These are phyloP conservation scores for Harpagifer antarcticus DNA, from an alignment of 2,797 vertebrate genomes.

Conservation along the genomic window DNA sequence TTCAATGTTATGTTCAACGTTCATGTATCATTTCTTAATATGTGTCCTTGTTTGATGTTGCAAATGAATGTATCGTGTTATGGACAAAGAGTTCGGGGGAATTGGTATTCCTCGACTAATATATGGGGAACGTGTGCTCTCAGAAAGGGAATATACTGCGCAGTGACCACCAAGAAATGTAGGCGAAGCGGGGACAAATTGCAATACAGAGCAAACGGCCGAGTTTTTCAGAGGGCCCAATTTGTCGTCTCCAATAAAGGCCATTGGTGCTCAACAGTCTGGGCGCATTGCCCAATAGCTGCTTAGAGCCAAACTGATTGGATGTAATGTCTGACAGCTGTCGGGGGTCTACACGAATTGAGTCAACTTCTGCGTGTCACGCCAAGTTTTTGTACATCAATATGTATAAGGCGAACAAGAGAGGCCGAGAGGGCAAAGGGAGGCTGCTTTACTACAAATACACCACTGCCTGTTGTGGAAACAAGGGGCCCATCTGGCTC, in stretches of 20 bases:
- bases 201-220: slow-evolving; percentile 57
- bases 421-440: slow-evolving; percentile 54
- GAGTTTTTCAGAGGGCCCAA: slow-evolving; percentile 75
- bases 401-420: slow-evolving; percentile 70
- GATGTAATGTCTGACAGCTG: slow-evolving; percentile 84
- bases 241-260: slow-evolving; percentile 83
- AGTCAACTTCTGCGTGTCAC: slow-evolving; percentile 68
- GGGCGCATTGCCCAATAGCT: slow-evolving; percentile 76
- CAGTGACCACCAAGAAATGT: slow-evolving; percentile 55
- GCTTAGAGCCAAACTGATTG: slow-evolving; percentile 78
- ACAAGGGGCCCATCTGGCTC: slow-evolving; percentile 77
- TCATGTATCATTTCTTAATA: too few relatives aligned
- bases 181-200: slow-evolving; percentile 76
- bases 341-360: slow-evolving; percentile 64
- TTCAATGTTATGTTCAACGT: too few relatives aligned
- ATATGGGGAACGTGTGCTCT: slow-evolving; percentile 33
- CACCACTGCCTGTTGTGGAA: slow-evolving; percentile 71
- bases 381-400: slow-evolving; percentile 79
- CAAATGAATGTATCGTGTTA: too few relatives aligned
- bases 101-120: slow-evolving; percentile 38
- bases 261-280: slow-evolving; percentile 74
- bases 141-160: slow-evolving; percentile 46
- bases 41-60: too few relatives aligned
- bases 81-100: not conserved
- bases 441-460: slow-evolving; percentile 59